Evolutionary conservation across 2,797 vertebrate species (phyloP).

Genomic region (Lacerta bilineata): DNA sequence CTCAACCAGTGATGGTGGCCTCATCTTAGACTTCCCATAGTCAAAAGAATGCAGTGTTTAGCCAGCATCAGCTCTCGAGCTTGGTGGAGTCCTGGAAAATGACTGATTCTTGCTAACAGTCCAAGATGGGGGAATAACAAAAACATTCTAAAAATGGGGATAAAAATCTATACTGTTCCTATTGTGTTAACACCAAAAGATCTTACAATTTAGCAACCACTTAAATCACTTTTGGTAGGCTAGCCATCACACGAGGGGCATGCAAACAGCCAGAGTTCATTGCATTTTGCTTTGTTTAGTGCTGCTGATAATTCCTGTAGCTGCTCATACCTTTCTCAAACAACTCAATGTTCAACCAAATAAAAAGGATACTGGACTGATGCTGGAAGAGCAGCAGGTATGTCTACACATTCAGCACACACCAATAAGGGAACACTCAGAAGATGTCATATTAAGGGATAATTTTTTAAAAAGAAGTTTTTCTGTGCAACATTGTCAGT

Average conservation of each 20-base stretch:
- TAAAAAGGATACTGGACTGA: conserved; percentile 78
- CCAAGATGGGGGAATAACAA: conserved; percentile 82
- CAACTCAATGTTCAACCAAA: conserved; percentile 74
- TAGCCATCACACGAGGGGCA: conserved; percentile 81
- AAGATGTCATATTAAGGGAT: conserved; percentile 75
- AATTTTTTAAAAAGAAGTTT: conserved; percentile 69
- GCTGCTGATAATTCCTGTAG: conserved; percentile 76
- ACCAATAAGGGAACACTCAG: conserved; percentile 83
- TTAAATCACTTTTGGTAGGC: conserved; percentile 69
- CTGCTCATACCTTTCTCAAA: conserved; percentile 72
- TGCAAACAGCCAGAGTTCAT: conserved; percentile 78
- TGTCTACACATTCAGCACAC: conserved; percentile 78
- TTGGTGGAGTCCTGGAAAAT: conserved; percentile 70
- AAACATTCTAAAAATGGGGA: conserved; percentile 70
- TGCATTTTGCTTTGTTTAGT: conserved; percentile 69
- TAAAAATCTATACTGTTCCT: conserved; percentile 61
- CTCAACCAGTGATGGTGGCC: conserved; percentile 70
- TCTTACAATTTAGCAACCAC: conserved; percentile 74
- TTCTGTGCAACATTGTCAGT: conserved; percentile 80
- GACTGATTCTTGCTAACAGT: conserved; percentile 49
- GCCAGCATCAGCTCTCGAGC: conserved; percentile 75
- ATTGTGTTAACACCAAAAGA: conserved; percentile 72
- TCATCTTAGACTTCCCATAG: conserved; percentile 64
- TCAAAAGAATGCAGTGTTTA: conserved; percentile 61
- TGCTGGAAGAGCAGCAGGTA: conserved; percentile 78